Conservation (phyloP, 2,797 vertebrate species). For the Dromococcyx pavoninus region DNA sequence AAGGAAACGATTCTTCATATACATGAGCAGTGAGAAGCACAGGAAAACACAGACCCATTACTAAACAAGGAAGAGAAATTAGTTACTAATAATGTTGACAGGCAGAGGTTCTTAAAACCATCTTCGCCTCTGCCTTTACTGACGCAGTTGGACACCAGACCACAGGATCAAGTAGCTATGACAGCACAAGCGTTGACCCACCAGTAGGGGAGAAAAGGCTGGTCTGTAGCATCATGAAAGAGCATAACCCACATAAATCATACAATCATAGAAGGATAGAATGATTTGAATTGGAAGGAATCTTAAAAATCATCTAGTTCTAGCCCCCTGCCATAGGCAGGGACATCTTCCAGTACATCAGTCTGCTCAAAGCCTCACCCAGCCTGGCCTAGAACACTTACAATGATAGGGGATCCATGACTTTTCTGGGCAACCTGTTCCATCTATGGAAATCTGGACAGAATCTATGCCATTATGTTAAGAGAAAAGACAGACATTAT, state of each 20-base stretch:
- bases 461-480: not conserved
- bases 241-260: not conserved
- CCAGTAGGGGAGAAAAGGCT: not conserved
- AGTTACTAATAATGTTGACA: not conserved
- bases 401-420: no score
- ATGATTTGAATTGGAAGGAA: no score
- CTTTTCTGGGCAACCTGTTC: no score
- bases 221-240: not conserved
- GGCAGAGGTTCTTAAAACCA: not conserved
- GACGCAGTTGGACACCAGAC: fast-evolving
- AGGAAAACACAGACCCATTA: not conserved
- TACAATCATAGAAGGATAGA: no score
- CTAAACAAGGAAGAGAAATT: not conserved
- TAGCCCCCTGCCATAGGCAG: no score
- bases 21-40: not conserved
- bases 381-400: no score
- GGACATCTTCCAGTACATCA: no score
- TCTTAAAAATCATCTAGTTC: no score
- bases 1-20: not conserved
- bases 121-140: not conserved
- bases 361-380: no score
- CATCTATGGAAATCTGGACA: no score
- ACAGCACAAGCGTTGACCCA: not conserved
- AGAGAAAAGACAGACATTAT: not conserved
- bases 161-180: not conserved